Conservation (phyloP, 2,888 invertebrate species). For the Melinaea marsaeus region DNA sequence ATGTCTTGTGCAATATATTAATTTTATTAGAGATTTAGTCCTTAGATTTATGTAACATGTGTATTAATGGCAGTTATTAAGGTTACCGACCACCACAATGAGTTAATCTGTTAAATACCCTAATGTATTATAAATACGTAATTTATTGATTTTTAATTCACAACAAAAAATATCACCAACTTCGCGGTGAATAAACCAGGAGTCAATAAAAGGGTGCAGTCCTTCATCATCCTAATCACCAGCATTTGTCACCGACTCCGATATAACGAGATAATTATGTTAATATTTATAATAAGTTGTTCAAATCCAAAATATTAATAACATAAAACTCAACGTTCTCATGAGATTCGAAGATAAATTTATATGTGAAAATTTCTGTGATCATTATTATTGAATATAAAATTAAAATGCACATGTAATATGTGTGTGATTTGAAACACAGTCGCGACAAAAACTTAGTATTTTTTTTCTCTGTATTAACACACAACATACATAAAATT, state of each 20-base stretch:
- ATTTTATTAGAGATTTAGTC: no score
- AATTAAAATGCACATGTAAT: no score
- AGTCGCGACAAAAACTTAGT: no score
- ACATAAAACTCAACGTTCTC: not conserved
- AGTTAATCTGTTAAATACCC: slow-evolving; percentile 28
- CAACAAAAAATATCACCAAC: slow-evolving; percentile 19
- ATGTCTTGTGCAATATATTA: no score
- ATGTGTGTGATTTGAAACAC: no score
- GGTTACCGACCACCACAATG: not conserved
- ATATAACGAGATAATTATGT: slow-evolving; percentile 52
- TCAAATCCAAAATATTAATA: slow-evolving; percentile 5
- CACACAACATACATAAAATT: no score
- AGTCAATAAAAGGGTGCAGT: slow-evolving; percentile 36
- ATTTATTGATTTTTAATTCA: slow-evolving; percentile 31
- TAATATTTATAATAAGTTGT: slow-evolving; percentile 39
- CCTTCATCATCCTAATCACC: slow-evolving; percentile 48
- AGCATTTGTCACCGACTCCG: slow-evolving; percentile 66
- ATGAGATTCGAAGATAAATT: no score
- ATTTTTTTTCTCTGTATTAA: no score
- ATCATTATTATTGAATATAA: no score
- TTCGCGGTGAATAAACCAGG: slow-evolving; percentile 34
- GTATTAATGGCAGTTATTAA: no score
- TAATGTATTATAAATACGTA: slow-evolving; percentile 27
- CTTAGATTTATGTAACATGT: no score
- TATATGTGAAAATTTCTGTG: no score